Percentiles rank a stretch among this genome's conserved stretches.
These are phyloP conservation scores for Carcinoscorpius rotundicauda DNA, from an alignment of 1,140 invertebrate genomes.

Conservation along the genomic window DNA sequence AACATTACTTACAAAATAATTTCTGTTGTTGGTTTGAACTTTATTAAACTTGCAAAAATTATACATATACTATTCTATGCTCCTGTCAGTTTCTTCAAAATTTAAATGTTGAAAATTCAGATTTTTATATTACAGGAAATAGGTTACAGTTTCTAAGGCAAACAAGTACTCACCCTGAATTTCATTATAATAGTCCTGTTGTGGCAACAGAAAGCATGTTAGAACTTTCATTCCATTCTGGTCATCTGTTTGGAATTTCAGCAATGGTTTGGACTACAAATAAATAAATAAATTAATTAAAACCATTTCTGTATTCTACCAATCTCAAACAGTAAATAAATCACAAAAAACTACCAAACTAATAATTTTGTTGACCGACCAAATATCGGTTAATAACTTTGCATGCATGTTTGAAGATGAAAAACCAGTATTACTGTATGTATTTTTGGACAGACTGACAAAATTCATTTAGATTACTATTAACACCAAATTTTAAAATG, in stretches of 20 bases:
- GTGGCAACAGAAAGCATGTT: conserved; percentile 95
- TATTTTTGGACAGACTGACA: too few relatives aligned
- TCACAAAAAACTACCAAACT: neutral
- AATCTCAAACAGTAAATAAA: neutral
- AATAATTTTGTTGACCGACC: neutral
- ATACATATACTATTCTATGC: too few relatives aligned
- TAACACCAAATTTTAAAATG: too few relatives aligned
- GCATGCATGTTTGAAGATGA: too few relatives aligned
- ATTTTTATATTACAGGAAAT: too few relatives aligned
- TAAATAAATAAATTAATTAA: neutral
- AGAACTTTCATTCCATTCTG: conserved; percentile 51
- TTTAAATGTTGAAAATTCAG: too few relatives aligned
- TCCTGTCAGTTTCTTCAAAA: too few relatives aligned
- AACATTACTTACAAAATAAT: too few relatives aligned
- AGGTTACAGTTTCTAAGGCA: neutral
- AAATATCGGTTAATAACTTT: neutral
- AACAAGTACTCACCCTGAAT: conserved; percentile 9
- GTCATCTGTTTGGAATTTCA: conserved; percentile 79
- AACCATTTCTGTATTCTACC: neutral
- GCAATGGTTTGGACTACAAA: conserved; percentile 69
- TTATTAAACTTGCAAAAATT: too few relatives aligned
- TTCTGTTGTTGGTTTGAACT: too few relatives aligned
- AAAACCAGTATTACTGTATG: too few relatives aligned
- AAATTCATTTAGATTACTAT: too few relatives aligned
- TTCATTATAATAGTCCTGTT: conserved; percentile 44